Conservation (phyloP, 2,888 invertebrate species). For the Philaethria dido region DNA sequence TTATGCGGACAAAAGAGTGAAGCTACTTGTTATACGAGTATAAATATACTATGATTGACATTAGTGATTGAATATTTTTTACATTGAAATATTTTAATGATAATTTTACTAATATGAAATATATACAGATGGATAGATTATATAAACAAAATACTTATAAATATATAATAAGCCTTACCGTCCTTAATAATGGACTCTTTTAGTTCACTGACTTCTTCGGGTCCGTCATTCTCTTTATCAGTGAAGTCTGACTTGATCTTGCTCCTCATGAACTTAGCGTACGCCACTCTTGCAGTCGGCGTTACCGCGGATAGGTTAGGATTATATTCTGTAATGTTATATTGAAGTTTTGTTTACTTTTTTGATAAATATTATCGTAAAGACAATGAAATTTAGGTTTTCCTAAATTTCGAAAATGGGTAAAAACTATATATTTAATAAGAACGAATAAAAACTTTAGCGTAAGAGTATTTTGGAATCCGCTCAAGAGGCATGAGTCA, state of each 20-base stretch:
- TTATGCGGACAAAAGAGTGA: no score
- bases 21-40: no score
- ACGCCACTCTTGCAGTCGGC: conserved; percentile 91
- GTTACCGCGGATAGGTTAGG: conserved; percentile 90
- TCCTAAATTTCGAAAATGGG: no score
- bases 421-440: no score
- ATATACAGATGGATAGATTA: neutral
- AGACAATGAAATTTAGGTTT: no score
- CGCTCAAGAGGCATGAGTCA: no score
- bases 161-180: conserved; percentile 5
- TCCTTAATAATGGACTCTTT: conserved; percentile 13
- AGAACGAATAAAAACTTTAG: no score
- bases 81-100: neutral
- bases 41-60: no score
- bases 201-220: conserved; percentile 64
- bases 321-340: conserved; percentile 86
- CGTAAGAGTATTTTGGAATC: no score
- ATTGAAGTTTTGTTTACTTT: no score
- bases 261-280: conserved; percentile 93
- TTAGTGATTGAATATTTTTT: neutral
- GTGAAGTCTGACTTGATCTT: conserved; percentile 85
- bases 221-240: conserved; percentile 55
- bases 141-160: neutral
- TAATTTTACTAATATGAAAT: neutral
- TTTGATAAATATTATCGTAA: no score